Conservation (phyloP, 2,113 vertebrate species). For the Phodopus roborovskii region DNA sequence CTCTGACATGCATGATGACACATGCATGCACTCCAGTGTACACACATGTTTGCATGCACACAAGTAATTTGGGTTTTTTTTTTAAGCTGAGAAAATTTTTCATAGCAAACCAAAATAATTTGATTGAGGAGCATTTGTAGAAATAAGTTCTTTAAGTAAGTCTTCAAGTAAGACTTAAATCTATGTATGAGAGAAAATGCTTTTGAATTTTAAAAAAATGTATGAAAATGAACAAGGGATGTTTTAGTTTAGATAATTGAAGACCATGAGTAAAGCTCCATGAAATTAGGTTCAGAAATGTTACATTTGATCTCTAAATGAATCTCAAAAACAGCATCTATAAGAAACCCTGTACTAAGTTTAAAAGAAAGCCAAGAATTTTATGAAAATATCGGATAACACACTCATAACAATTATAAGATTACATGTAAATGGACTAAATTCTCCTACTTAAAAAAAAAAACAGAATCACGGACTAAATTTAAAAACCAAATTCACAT, state of each 20-base stretch:
- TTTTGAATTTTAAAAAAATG: background rate
- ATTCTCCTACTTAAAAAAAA: constrained; percentile 47
- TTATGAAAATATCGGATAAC: constrained; percentile 43
- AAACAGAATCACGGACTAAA: constrained; percentile 40
- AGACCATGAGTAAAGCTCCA: constrained; percentile 38
- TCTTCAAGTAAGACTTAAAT: background rate
- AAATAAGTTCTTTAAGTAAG: background rate
- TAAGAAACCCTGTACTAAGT: constrained; percentile 50
- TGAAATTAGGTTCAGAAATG: constrained; percentile 47
- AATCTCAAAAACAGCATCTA: constrained; percentile 9
- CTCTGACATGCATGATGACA: background rate
- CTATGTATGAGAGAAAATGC: constrained; percentile 33
- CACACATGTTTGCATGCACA: background rate
- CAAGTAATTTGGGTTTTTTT: background rate
- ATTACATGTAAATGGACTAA: constrained; percentile 65
- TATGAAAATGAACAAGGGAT: background rate
- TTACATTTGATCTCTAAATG: constrained; percentile 46
- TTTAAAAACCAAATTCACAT: constrained; percentile 67
- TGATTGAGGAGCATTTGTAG: background rate
- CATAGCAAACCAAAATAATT: constrained; percentile 15
- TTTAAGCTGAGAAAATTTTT: constrained; percentile 30
- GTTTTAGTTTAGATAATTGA: constrained; percentile 30
- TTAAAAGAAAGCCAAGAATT: constrained; percentile 60
- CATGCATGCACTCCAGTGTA: background rate
- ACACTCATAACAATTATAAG: constrained; percentile 67